phyloP scores from a whole-genome alignment of 2,888 invertebrate species.

The Cantharis flavilabris region DNA sequence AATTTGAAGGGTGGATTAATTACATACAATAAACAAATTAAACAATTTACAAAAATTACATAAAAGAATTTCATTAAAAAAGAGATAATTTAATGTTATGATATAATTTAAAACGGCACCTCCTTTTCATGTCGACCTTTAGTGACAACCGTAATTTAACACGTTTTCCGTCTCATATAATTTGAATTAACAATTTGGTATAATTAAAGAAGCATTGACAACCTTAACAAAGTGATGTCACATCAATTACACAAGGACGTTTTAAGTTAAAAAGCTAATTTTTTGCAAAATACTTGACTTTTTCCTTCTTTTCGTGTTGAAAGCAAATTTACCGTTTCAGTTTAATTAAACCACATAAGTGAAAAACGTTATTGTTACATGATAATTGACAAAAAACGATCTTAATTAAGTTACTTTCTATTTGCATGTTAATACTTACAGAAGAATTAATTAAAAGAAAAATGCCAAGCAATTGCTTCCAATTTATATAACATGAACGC shows the following conservation, averaged over 20 bases:
- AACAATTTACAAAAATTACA: background rate
- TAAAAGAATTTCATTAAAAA: background rate
- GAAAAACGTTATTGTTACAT: background rate
- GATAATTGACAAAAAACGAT: background rate
- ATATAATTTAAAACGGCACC: constrained; percentile 4
- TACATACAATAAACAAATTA: background rate
- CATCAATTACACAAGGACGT: constrained; percentile 11
- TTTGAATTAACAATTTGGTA: constrained; percentile 11
- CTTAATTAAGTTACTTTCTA: background rate
- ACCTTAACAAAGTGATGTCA: constrained; percentile 11
- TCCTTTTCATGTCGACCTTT: constrained; percentile 14
- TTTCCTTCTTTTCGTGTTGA: background rate
- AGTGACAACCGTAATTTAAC: constrained; percentile 12
- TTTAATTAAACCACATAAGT: background rate
- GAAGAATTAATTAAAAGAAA: background rate
- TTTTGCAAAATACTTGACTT: background rate
- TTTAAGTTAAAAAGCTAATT: constrained; percentile 2
- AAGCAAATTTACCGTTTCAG: background rate
- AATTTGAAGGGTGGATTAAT: background rate
- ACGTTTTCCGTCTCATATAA: constrained; percentile 10
- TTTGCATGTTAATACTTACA: background rate
- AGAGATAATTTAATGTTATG: background rate
- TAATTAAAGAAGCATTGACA: constrained; percentile 13
- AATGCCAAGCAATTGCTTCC: background rate
- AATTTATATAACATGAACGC: background rate